Conservation (phyloP, 1,140 invertebrate genomes). For the Trachymyrmex septentrionalis region DNA sequence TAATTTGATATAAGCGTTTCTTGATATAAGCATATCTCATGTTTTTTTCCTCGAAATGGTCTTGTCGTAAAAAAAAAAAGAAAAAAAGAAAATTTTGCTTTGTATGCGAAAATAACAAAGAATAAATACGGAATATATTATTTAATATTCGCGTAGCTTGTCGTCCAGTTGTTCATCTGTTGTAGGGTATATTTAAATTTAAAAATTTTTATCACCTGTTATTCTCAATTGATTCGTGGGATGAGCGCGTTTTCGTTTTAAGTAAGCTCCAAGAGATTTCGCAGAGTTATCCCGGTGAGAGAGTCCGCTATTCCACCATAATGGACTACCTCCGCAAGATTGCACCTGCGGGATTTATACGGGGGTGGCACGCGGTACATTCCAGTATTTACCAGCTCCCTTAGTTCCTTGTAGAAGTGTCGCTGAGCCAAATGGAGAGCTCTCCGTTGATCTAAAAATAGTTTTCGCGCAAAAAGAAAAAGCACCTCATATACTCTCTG, state of each 20-base stretch:
- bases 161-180: neutral
- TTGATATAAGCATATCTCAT: neutral
- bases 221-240: neutral
- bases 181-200: conserved; percentile 31
- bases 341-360: conserved; percentile 58
- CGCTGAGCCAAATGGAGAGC: conserved; percentile 49
- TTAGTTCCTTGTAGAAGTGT: conserved; percentile 24
- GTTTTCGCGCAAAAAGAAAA: neutral
- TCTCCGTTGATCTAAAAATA: conserved; percentile 56
- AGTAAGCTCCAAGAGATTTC: neutral
- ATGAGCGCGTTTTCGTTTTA: conserved; percentile 22
- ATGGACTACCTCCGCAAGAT: conserved; percentile 34
- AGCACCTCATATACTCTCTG: conserved; percentile 9
- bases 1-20: neutral
- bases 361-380: conserved; percentile 26
- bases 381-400: conserved; percentile 46
- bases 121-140: neutral
- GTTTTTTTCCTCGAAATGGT: neutral
- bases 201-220: conserved; percentile 32
- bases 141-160: neutral
- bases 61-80: neutral
- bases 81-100: neutral
- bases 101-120: neutral
- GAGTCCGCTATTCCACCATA: conserved; percentile 5
- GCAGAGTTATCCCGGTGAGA: neutral